Percentiles rank a stretch among this genome's conserved stretches.
These are phyloP conservation scores for Xylophagus ater DNA, from an alignment of 2,888 invertebrate genomes.

Conservation along the genomic window DNA sequence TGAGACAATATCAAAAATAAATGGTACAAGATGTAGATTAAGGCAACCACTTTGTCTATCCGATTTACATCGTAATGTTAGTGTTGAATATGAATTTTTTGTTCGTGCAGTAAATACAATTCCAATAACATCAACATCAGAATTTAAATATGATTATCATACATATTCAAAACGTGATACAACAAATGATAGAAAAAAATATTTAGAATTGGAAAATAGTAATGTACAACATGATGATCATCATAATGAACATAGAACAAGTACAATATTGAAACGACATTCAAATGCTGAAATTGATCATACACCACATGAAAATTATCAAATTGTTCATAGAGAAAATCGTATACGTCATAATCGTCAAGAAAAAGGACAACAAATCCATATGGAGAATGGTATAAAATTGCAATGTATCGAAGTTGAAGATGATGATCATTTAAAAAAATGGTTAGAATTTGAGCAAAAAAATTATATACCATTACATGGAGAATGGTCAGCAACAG, in stretches of 20 bases:
- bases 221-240: no score
- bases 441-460: conserved; percentile 1
- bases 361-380: no score
- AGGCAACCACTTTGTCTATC: conserved; percentile 21
- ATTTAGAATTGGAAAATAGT: no score
- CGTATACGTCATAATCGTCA: conserved; percentile 15
- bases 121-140: conserved; percentile 1
- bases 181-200: no score
- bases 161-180: no score
- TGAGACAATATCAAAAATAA: conserved; percentile 22
- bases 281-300: conserved; percentile 21
- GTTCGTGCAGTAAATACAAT: conserved; percentile 34
- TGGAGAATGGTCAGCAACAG: conserved; percentile 14
- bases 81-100: conserved; percentile 9
- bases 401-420: no score
- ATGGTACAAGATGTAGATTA: conserved; percentile 20
- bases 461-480: conserved; percentile 2
- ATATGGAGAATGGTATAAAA: no score
- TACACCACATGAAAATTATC: no score
- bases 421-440: conserved; percentile 7
- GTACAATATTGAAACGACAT: conserved; percentile 14
- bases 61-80: no score
- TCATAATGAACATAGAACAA: no score
- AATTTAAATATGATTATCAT: conserved; percentile 20
- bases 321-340: no score